Conservation (phyloP, 2,113 vertebrate genomes). For the Anguilla rostrata region DNA sequence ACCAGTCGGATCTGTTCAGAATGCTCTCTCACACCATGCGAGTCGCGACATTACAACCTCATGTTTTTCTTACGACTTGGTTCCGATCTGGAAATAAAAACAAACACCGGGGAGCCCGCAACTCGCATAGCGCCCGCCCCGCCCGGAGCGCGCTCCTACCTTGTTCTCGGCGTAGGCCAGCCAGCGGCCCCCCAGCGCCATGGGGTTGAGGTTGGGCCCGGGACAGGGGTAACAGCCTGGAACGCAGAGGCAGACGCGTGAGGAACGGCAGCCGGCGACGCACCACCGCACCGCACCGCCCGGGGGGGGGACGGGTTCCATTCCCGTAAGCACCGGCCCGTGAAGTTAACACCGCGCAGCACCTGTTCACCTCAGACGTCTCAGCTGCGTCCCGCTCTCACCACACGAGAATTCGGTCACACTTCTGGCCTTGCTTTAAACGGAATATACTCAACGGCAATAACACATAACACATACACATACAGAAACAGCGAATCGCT, state of each 20-base stretch:
- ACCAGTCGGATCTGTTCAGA: too few species aligned
- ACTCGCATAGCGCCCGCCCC: not conserved
- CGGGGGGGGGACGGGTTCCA: not conserved
- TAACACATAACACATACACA: too few species aligned
- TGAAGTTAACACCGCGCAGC: not conserved
- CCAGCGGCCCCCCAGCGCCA: constrained; percentile 94
- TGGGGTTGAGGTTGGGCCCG: constrained; percentile 94
- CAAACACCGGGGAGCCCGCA: too few species aligned
- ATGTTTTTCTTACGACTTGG: too few species aligned
- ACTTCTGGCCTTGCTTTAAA: not conserved
- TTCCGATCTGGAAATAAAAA: too few species aligned
- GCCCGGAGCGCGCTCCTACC: constrained; percentile 66
- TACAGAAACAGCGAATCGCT: not conserved
- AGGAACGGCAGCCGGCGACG: not conserved
- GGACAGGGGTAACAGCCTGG: constrained; percentile 95
- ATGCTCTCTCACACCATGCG: too few species aligned
- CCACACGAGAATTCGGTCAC: not conserved
- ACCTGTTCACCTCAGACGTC: not conserved
- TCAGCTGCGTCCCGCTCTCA: not conserved
- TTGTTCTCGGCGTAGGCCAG: constrained; percentile 98
- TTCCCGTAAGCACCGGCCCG: not conserved
- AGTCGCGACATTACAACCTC: too few species aligned
- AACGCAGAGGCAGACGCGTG: constrained; percentile 45
- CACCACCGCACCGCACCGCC: too few species aligned
- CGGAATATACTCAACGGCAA: not conserved